Percentiles rank a stretch among this genome's conserved stretches.
phyloP scores from a whole-genome alignment of 2,888 invertebrate genomes.

The Cheilosia impressa region DNA sequence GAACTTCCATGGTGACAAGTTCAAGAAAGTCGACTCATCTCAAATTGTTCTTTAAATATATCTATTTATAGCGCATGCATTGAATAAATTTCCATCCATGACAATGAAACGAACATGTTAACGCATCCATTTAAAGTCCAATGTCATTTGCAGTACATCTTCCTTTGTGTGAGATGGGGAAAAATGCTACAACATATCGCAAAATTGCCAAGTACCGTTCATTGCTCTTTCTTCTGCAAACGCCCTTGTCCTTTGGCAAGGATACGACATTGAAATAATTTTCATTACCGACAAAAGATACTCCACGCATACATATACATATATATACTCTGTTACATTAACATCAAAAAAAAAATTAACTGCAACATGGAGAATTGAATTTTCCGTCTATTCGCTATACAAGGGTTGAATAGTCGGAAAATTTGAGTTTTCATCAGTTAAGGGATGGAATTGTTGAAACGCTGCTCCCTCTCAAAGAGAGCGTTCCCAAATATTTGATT shows the following conservation, averaged over 20 bases:
- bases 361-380: slow-evolving; percentile 50
- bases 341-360: slow-evolving; percentile 11
- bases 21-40: slow-evolving; percentile 33
- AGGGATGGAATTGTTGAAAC: slow-evolving; percentile 16
- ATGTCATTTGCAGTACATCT: slow-evolving; percentile 41
- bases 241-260: slow-evolving; percentile 72
- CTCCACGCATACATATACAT: slow-evolving; percentile 20
- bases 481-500: slow-evolving; percentile 3
- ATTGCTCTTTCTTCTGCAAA: slow-evolving; percentile 58
- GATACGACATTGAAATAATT: slow-evolving; percentile 74
- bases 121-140: slow-evolving; percentile 63
- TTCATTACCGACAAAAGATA: slow-evolving; percentile 68
- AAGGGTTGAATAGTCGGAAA: slow-evolving; percentile 26
- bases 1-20: slow-evolving; percentile 35
- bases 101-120: slow-evolving; percentile 38
- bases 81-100: slow-evolving; percentile 33
- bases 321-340: neutral
- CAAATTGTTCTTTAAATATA: slow-evolving; percentile 13
- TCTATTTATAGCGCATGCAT: slow-evolving; percentile 41
- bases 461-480: slow-evolving; percentile 29
- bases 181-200: slow-evolving; percentile 39
- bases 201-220: slow-evolving; percentile 35
- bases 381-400: slow-evolving; percentile 24
- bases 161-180: slow-evolving; percentile 2
- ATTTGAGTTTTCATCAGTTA: slow-evolving; percentile 17